Conservation (phyloP, 2,888 invertebrate species). For the Drosophila kanekoi region DNA sequence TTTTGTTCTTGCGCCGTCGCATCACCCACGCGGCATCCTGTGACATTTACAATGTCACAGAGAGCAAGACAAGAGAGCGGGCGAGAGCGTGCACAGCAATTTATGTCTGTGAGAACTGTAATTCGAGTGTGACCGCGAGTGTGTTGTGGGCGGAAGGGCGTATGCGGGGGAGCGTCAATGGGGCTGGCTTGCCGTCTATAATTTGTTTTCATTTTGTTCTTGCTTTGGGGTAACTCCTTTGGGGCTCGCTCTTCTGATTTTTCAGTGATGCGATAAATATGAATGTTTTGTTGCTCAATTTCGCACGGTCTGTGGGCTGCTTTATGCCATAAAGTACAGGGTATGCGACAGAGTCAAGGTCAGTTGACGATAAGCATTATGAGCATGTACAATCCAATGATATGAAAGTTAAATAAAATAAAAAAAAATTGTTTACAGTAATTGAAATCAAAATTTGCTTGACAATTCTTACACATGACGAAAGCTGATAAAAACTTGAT, state of each 20-base stretch:
- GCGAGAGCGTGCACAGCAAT: conserved; percentile 15
- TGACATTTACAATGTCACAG: conserved; percentile 74
- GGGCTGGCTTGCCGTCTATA: conserved; percentile 6
- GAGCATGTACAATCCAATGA: conserved; percentile 7
- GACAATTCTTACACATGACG: not conserved
- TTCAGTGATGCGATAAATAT: conserved; percentile 31
- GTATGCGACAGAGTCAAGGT: conserved; percentile 11
- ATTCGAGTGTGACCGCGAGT: not conserved
- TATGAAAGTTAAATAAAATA: conserved; percentile 15
- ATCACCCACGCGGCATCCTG: conserved; percentile 41
- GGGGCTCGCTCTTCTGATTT: conserved; percentile 59
- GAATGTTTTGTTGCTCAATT: conserved; percentile 32
- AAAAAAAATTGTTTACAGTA: conserved; percentile 2
- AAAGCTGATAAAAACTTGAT: conserved; percentile 7
- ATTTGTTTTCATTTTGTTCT: conserved; percentile 68
- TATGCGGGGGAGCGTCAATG: not conserved
- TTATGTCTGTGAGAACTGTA: conserved; percentile 6
- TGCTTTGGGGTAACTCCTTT: conserved; percentile 50
- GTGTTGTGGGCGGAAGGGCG: not conserved
- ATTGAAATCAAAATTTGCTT: not conserved
- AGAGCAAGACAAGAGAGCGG: conserved; percentile 25
- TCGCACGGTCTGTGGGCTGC: not conserved
- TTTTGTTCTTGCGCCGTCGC: conserved; percentile 58
- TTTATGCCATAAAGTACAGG: conserved; percentile 7
- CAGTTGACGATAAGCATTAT: conserved; percentile 23